These are phyloP conservation scores for Melanerpes aurifrons DNA, from an alignment of 2,113 vertebrate species.

Conservation along the genomic window DNA sequence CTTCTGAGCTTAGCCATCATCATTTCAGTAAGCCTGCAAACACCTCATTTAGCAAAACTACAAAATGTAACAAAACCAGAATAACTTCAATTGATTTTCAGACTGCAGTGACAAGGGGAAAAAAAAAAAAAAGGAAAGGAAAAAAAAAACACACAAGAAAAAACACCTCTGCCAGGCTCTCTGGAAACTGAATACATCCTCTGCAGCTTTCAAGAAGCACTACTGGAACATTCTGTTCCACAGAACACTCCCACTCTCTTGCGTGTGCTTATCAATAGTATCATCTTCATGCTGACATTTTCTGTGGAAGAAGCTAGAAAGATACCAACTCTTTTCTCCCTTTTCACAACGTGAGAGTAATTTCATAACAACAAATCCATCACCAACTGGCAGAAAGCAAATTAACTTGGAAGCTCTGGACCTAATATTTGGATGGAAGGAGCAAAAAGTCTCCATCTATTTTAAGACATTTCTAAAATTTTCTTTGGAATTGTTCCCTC, in stretches of 20 bases:
- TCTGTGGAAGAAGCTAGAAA: slow-evolving; percentile 1
- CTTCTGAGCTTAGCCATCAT: not conserved
- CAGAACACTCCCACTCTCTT: slow-evolving; percentile 2
- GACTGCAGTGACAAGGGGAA: not conserved
- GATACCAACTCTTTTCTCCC: not conserved
- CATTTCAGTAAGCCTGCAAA: not conserved
- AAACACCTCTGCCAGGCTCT: not conserved
- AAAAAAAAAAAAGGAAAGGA: not conserved
- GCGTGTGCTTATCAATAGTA: not conserved
- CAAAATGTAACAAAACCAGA: not conserved
- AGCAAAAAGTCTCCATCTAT: not conserved
- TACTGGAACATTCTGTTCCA: slow-evolving; percentile 23
- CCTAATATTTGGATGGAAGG: not conserved
- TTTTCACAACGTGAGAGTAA: not conserved
- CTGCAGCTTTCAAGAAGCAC: not conserved
- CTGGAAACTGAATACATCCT: slow-evolving; percentile 7
- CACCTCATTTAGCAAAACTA: not conserved
- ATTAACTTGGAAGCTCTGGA: not conserved
- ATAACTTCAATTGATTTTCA: not conserved
- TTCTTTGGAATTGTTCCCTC: not conserved
- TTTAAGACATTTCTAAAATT: not conserved
- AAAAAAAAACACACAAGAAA: too few species aligned
- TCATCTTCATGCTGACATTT: slow-evolving; percentile 5
- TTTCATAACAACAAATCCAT: not conserved
- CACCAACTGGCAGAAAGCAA: slow-evolving; percentile 1